A percentile compares a stretch with the other conserved stretches of the same genome.
Conservation (phyloP, 53 echinoderm and acorn worm genomes). For the Henricia sp. region DNA sequence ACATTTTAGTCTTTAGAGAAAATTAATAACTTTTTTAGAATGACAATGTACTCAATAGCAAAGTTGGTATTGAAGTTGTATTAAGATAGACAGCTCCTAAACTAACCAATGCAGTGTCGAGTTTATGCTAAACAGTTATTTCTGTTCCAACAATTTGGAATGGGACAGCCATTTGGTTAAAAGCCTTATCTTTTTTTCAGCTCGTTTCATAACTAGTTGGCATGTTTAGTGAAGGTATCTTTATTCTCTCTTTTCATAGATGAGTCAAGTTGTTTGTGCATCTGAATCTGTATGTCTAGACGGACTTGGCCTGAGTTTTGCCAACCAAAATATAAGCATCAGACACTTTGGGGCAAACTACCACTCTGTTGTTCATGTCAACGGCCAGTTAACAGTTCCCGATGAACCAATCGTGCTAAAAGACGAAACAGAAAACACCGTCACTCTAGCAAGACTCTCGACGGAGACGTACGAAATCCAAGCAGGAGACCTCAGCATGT, state of each 20-base stretch:
- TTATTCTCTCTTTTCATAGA: slow-evolving; percentile 7
- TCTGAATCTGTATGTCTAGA: slow-evolving; percentile 55
- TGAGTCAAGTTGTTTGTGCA: slow-evolving; percentile 60
- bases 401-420: slow-evolving; percentile 44
- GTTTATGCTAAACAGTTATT: no score
- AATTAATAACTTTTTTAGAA: no score
- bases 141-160: no score
- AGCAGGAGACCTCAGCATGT: slow-evolving; percentile 27
- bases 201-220: no score
- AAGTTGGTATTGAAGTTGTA: no score
- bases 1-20: no score
- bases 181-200: no score
- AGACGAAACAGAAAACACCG: slow-evolving; percentile 6
- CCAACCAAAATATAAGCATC: slow-evolving; percentile 56
- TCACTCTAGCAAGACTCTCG: slow-evolving; percentile 37
- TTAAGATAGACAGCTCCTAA: no score
- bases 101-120: no score
- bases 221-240: no score
- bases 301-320: slow-evolving; percentile 50
- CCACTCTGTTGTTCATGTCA: slow-evolving; percentile 46
- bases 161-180: no score
- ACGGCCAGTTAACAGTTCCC: slow-evolving; percentile 26
- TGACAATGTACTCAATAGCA: no score
- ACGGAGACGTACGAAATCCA: slow-evolving; percentile 45
- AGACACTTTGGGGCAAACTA: slow-evolving; percentile 40